Base-by-base conservation (phyloP, 2,888 invertebrate genomes). In the Bhutanitis thaidina region DNA sequence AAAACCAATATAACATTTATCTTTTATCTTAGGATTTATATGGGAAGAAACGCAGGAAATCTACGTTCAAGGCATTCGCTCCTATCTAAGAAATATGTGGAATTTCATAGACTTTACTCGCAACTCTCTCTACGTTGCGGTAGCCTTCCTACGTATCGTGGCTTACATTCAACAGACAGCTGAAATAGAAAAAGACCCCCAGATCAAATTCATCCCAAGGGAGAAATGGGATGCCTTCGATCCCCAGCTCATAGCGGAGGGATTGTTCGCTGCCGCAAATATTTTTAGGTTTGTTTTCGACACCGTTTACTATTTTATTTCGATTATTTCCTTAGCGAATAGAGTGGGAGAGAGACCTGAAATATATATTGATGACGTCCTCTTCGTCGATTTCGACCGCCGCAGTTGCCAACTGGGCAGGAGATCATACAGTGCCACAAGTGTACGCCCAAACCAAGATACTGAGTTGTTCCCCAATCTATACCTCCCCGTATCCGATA, bases 71-170 rank as follows among this genome's bases (percentile, higher is more conserved):
- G 98, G 98, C n/a, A 91, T 97, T 43, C 91, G 92, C 34, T 93
- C 93, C 0, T 98, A 98, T 71, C 90, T 97, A 25, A 91, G 96
- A 27, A 97, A 98, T 76, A 93, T 98, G 92, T 98, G 98, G 98
- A 98, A 98, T 80, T 96, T 98, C 70, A 96, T 98, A 46, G 98
- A 98, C 86, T 98, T 98, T 74, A 94, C 95, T 4, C 92, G 97
- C 37, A 98, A 98, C 81, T 93, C 93, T 0, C 89, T 98, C 1
- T 98, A 98, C 78, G 91, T 95, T 36, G 90, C 92, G 3, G 95
- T 95, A 7, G 91, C 92, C 29, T 70, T 94, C 25, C 80, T 96
- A 4, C 86, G 92, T 65, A 85, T 91, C 3, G 92, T 93, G 0
- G 96, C 96, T 0, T 96, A 94, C 67, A 76, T 94, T 35, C 94